A percentile compares a stretch with the other conserved stretches of the same genome.
phyloP scores from a whole-genome alignment of 2,113 vertebrate genomes.

The Crypturellus undulatus region DNA sequence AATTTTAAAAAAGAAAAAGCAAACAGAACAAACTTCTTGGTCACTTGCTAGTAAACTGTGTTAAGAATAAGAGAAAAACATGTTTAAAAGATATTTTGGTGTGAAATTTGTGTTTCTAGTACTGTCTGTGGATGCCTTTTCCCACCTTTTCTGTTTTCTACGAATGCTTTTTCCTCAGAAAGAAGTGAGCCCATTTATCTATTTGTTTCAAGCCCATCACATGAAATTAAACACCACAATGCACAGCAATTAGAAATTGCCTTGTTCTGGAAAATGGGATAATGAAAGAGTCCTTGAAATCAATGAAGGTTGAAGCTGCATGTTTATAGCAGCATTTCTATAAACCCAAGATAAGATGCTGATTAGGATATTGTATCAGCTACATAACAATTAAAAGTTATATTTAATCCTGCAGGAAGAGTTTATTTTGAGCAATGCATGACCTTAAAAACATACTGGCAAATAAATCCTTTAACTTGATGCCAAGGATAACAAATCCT shows the following conservation, averaged over 20 bases:
- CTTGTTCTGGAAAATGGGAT: constrained; percentile 75
- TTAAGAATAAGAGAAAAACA: too few relatives aligned
- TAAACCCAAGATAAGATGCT: constrained; percentile 59
- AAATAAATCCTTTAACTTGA: not conserved
- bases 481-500: not conserved
- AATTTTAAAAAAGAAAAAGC: not conserved
- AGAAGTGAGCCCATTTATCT: constrained; percentile 30
- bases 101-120: not conserved
- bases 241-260: constrained; percentile 78
- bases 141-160: constrained; percentile 8
- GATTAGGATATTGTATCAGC: constrained; percentile 74
- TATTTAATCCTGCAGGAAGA: constrained; percentile 55
- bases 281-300: constrained; percentile 85
- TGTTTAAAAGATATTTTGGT: not conserved
- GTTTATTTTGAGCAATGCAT: constrained; percentile 61
- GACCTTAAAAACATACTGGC: constrained; percentile 15
- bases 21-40: not conserved
- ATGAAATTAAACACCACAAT: constrained; percentile 73
- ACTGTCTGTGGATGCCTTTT: not conserved
- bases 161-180: constrained; percentile 36
- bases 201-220: constrained; percentile 63
- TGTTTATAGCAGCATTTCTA: constrained; percentile 68
- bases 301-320: constrained; percentile 78
- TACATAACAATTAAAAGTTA: constrained; percentile 69
- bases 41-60: not conserved